These are phyloP conservation scores for Premnoplex brunnescens DNA, from an alignment of 2,797 vertebrate genomes.

Conservation along the genomic window DNA sequence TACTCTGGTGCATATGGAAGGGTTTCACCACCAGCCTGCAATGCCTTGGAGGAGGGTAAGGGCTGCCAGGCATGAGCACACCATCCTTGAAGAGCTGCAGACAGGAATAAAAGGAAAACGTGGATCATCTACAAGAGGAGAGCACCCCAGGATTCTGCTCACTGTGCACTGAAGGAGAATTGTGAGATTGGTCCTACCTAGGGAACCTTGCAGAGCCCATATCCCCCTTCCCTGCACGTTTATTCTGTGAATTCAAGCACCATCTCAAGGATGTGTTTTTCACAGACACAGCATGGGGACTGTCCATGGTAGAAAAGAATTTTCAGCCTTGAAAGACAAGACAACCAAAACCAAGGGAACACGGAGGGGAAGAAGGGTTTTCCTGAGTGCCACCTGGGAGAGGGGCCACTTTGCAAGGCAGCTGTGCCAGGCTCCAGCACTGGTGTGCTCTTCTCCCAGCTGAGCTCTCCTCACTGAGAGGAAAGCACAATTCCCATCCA, in stretches of 20 bases:
- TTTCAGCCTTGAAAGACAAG: neutral
- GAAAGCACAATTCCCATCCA: neutral
- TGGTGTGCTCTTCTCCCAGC: neutral
- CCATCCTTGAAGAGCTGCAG: rapidly evolving
- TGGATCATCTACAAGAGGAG: neutral
- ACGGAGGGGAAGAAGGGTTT: neutral
- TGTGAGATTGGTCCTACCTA: rapidly evolving
- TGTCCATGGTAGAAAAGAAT: neutral
- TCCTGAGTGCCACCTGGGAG: neutral
- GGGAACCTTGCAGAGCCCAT: neutral
- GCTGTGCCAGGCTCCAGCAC: neutral
- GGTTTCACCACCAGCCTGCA: neutral
- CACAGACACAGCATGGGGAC: neutral
- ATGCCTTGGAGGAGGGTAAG: neutral
- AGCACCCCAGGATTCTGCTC: neutral
- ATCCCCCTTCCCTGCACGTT: neutral
- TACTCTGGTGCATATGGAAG: neutral
- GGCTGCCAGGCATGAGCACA: neutral
- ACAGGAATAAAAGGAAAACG: neutral
- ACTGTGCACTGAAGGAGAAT: neutral
- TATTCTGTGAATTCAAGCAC: neutral
- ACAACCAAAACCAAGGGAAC: neutral
- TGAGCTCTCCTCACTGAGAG: neutral
- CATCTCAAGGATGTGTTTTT: neutral
- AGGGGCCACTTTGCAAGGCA: neutral